Conservation (phyloP, 2,113 vertebrate species). For the Pelodiscus sinensis region DNA sequence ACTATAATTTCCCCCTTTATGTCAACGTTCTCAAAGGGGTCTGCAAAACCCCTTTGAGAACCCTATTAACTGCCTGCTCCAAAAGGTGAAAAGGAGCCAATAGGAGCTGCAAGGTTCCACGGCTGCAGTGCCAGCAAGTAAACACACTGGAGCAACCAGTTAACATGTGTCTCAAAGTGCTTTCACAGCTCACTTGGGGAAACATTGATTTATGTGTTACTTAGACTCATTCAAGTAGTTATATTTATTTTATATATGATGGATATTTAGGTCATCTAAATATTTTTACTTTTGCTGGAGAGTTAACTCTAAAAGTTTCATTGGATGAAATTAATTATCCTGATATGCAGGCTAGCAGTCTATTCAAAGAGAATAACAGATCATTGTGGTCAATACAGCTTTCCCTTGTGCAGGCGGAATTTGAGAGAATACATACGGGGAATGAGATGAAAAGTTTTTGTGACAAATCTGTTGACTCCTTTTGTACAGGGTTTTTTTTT, state of each 20-base stretch:
- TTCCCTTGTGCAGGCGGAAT: not conserved
- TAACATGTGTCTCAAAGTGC: no score
- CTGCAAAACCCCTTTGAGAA: no score
- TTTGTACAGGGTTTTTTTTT: not conserved
- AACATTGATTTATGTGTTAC: not conserved
- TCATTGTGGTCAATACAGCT: constrained; percentile 3
- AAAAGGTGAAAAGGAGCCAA: no score
- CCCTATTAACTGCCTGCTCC: no score
- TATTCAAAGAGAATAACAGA: constrained; percentile 8
- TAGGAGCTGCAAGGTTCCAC: no score
- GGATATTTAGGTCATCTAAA: not conserved
- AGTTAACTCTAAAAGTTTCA: not conserved
- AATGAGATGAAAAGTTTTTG: not conserved
- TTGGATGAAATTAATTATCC: not conserved
- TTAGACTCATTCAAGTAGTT: not conserved
- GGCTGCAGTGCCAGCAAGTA: no score
- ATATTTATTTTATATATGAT: not conserved
- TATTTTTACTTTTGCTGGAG: not conserved
- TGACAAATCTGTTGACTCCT: not conserved
- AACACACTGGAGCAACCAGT: no score
- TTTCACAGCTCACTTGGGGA: no score
- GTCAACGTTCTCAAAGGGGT: no score
- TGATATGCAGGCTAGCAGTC: not conserved
- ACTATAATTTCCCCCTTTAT: not conserved
- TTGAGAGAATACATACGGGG: not conserved